These are phyloP conservation scores for Lasaia peninsularis DNA, from an alignment of 1,140 invertebrate genomes.

Conservation along the genomic window DNA sequence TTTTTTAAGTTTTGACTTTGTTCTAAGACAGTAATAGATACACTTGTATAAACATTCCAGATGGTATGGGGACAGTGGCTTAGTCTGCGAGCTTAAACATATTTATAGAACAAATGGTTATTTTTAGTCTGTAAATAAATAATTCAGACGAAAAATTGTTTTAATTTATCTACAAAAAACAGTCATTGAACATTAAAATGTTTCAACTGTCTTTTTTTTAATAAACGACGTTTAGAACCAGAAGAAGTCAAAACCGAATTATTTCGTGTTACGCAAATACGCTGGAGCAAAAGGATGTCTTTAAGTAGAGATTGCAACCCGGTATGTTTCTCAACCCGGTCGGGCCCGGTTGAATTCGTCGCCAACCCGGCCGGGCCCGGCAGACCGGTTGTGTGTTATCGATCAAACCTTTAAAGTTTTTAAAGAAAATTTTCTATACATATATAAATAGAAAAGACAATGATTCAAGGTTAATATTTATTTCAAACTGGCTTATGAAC, in stretches of 20 bases:
- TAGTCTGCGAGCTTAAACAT: constrained; percentile 1
- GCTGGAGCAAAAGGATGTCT: no score
- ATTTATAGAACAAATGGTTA: constrained; percentile 2
- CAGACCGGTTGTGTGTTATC: neutral
- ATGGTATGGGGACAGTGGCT: neutral
- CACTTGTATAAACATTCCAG: neutral
- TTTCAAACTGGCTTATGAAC: constrained; percentile 2
- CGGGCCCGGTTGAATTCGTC: constrained; percentile 2
- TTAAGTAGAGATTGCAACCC: neutral
- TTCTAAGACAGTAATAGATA: neutral
- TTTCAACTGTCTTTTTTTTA: no score
- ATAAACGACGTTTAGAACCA: no score
- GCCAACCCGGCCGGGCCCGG: neutral
- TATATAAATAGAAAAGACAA: constrained; percentile 1
- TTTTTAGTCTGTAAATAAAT: constrained; percentile 7
- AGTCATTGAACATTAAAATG: no score
- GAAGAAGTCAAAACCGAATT: no score
- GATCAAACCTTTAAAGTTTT: neutral
- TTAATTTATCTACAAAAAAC: no score
- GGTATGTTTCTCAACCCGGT: neutral
- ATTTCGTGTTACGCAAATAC: no score
- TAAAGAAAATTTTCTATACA: neutral
- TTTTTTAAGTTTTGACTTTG: neutral
- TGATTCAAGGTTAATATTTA: constrained; percentile 7
- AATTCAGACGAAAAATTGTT: neutral